A percentile compares a stretch with the other conserved stretches of the same genome.
phyloP scores from a whole-genome alignment of 2,888 invertebrate species.

The Meghimatium bilineatum region DNA sequence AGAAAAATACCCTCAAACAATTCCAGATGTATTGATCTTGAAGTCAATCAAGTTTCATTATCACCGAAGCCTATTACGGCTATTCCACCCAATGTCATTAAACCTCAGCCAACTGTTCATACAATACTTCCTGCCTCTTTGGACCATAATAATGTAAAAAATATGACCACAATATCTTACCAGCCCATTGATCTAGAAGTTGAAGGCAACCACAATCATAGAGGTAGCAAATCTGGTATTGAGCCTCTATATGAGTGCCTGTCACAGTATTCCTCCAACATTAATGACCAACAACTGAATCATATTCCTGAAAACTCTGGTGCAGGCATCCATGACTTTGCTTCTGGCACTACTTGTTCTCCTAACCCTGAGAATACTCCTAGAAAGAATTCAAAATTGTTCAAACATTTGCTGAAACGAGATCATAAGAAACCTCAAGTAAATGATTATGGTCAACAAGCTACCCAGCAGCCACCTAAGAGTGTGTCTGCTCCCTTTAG shows the following conservation, averaged over 20 bases:
- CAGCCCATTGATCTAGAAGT: background rate
- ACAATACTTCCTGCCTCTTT: slow-evolving; percentile 35
- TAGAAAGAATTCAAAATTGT: slow-evolving; percentile 62
- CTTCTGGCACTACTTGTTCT: slow-evolving; percentile 2
- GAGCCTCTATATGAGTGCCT: slow-evolving; percentile 46
- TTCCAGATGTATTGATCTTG: background rate
- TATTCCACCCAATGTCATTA: slow-evolving; percentile 68
- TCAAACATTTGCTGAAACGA: slow-evolving; percentile 68
- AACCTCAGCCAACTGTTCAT: slow-evolving; percentile 62
- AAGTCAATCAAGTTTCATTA: slow-evolving; percentile 9
- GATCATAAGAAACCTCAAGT: slow-evolving; percentile 56
- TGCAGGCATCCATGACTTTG: background rate
- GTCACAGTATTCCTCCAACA: background rate
- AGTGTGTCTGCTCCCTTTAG: slow-evolving; percentile 56
- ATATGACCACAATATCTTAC: background rate
- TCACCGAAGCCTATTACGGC: slow-evolving; percentile 69
- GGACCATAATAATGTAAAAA: background rate
- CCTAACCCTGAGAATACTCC: slow-evolving; percentile 44
- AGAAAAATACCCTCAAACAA: slow-evolving; percentile 13
- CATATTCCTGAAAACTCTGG: background rate
- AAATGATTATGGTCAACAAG: slow-evolving; percentile 53
- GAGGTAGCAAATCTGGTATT: slow-evolving; percentile 40
- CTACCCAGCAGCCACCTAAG: slow-evolving; percentile 48
- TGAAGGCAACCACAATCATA: background rate
- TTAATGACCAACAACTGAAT: background rate